These are phyloP conservation scores for Seriola quinqueradiata DNA, from an alignment of 2,113 vertebrate species.

Conservation along the genomic window DNA sequence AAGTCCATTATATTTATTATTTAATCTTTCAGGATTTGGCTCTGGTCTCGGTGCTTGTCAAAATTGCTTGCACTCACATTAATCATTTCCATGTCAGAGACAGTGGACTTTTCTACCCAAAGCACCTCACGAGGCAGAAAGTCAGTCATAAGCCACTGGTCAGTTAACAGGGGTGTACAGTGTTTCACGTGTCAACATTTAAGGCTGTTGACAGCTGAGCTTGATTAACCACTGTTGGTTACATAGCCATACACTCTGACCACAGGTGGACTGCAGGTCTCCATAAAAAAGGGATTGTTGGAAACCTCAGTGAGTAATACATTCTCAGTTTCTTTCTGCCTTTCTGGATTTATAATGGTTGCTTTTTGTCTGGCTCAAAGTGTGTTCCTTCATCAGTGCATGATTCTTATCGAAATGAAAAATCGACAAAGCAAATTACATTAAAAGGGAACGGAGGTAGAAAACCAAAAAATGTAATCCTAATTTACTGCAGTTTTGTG, in stretches of 20 bases:
- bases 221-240: not conserved
- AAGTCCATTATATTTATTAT: not conserved
- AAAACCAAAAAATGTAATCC: not conserved
- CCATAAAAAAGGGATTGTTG: not conserved
- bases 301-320: not conserved
- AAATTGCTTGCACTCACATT: not conserved
- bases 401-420: not conserved
- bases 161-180: not conserved
- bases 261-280: slow-evolving; percentile 10
- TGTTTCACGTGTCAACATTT: not conserved
- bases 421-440: not conserved
- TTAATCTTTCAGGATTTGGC: not conserved
- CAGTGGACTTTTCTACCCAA: slow-evolving; percentile 1
- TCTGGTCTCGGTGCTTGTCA: not conserved
- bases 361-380: slow-evolving; percentile 3
- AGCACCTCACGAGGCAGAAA: not conserved
- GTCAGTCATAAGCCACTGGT: slow-evolving; percentile 4
- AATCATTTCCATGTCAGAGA: slow-evolving; percentile 28
- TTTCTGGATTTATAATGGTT: not conserved
- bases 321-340: not conserved
- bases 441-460: not conserved
- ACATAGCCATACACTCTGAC: not conserved
- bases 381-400: not conserved
- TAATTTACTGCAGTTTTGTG: not conserved
- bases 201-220: not conserved